phyloP scores from a whole-genome alignment of 2,113 vertebrate species.

The Pedetes capensis region DNA sequence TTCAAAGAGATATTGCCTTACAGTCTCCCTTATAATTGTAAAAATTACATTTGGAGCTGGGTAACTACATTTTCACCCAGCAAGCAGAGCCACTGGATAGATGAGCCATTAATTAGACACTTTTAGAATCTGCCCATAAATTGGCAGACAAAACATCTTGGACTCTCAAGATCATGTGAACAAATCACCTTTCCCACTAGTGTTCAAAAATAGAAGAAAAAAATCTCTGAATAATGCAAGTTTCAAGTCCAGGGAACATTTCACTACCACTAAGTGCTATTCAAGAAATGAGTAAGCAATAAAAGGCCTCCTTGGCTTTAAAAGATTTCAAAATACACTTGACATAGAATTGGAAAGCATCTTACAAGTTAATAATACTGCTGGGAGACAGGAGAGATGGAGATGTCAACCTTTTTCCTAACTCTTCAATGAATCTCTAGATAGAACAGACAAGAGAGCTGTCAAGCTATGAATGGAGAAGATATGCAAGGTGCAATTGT shows the following conservation, averaged over 20 bases:
- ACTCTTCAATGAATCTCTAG: neutral
- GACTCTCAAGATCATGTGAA: neutral
- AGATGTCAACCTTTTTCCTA: neutral
- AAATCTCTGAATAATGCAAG: neutral
- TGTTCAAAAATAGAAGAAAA: neutral
- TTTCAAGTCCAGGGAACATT: neutral
- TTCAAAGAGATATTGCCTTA: neutral
- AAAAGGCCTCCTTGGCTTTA: neutral
- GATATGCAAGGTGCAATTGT: neutral
- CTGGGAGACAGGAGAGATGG: neutral
- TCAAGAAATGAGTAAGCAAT: neutral
- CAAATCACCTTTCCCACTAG: conserved; percentile 25
- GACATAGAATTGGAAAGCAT: neutral
- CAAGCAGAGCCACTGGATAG: neutral
- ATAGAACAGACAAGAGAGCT: neutral
- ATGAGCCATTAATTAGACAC: neutral
- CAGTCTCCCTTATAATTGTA: neutral
- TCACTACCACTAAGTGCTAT: neutral
- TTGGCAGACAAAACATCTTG: conserved; percentile 8
- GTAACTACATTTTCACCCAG: neutral
- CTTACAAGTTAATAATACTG: neutral
- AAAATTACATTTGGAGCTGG: neutral
- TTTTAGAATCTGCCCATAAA: neutral
- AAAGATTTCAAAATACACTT: neutral
- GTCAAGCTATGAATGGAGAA: neutral